Percentiles rank a stretch among this genome's conserved stretches.
phyloP scores from a whole-genome alignment of 1,140 invertebrate genomes.

The Drosophila ambigua region DNA sequence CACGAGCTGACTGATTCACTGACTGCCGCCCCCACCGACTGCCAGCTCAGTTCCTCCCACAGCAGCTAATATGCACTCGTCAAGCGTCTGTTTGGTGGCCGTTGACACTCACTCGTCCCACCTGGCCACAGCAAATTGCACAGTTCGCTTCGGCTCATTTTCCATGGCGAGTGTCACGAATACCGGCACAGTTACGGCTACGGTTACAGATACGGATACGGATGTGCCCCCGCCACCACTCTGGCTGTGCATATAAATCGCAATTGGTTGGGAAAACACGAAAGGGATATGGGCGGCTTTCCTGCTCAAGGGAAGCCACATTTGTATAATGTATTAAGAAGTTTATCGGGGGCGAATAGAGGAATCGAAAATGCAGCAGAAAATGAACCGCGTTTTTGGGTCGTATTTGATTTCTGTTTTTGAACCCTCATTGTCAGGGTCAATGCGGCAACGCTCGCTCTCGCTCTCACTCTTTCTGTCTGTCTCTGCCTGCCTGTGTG shows the following conservation, averaged over 20 bases:
- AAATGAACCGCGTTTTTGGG: slow-evolving; percentile 12
- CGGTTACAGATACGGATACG: not conserved
- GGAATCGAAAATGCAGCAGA: slow-evolving; percentile 6
- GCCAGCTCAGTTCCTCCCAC: not conserved
- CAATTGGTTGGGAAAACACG: slow-evolving; percentile 34
- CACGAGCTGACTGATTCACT: slow-evolving; percentile 19
- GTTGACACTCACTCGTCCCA: slow-evolving; percentile 27
- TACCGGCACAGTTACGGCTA: not conserved
- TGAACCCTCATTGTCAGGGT: slow-evolving; percentile 53
- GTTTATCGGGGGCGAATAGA: not conserved
- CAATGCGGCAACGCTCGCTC: slow-evolving; percentile 12
- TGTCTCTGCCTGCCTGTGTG: not conserved
- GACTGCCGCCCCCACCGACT: not conserved
- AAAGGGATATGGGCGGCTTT: not conserved
- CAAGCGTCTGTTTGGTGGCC: slow-evolving; percentile 2
- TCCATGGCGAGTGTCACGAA: slow-evolving; percentile 14
- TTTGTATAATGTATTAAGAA: slow-evolving; percentile 3
- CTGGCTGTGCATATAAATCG: slow-evolving; percentile 45
- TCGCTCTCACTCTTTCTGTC: slow-evolving; percentile 1
- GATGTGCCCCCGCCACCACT: not conserved
- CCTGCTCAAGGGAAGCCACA: not conserved
- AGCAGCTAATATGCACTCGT: slow-evolving; percentile 58
- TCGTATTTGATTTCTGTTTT: slow-evolving; percentile 37
- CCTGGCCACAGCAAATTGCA: slow-evolving; percentile 41
- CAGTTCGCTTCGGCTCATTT: slow-evolving; percentile 15